Evolutionary conservation across 2,113 vertebrate species (phyloP), one percentile per base, ranked within the genome.

Genomic region (Oncorhynchus mykiss): DNA sequence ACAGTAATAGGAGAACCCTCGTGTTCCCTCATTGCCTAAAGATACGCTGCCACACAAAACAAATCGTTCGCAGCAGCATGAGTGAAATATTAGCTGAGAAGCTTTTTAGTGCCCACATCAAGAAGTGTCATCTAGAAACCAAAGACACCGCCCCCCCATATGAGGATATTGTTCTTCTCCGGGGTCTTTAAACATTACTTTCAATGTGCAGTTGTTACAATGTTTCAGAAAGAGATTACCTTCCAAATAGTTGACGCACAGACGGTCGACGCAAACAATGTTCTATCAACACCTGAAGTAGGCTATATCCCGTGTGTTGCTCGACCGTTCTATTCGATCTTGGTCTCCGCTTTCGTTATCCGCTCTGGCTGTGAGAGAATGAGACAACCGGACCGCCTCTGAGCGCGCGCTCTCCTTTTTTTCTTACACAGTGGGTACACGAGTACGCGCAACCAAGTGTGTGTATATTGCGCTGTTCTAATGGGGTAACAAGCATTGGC

Each of bases 141-240:
- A 91, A 87, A 90, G 88, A 82, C 86, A 77, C 78, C 75, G 77
- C 74, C 79, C 75, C 86, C 73, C 73, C 78, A 69, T 25, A 6
- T 67, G 48, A 57, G 77, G 24, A 88, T 77, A 88, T 69, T 82
- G 77, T 73, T 75, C 57, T 76, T 5, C 74, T 72, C 66, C 24
- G 27, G 48, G 59, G 66, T 76, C 64, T 78, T 74, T 70, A 84
- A 79, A 72, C 74, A 16, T 45, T 54, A 75, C 14, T 6, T 68
- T 70, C n/a, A 24, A 70, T 70, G 34, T 16, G 9, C 34, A 70
- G 13, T 77, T 76, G 49, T 31, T 2, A 4, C 75, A 81, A 8
- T 70, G 73, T 74, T 74, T 65, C 5, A 29, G 2, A 11, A 13
- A 59, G 5, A 1, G 6, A 9, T 62, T 77, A 92, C 91, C 89